A percentile compares a stretch with the other conserved stretches of the same genome.
phyloP scores from a whole-genome alignment of 1,140 invertebrate species.

The Mamestra configurata region DNA sequence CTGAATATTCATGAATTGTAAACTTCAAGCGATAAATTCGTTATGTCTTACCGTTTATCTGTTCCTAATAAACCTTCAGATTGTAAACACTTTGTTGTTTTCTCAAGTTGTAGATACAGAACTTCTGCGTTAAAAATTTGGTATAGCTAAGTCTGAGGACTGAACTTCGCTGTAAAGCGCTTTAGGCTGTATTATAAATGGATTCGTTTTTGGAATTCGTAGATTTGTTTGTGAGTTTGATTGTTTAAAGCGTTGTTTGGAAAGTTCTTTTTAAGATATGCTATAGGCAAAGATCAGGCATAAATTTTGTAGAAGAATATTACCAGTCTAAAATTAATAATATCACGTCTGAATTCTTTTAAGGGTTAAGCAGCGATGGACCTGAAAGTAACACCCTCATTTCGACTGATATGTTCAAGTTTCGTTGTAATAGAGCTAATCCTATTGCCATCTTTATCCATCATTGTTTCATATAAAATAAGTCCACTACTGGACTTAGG shows the following conservation, averaged over 20 bases:
- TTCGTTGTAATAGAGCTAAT: too few relatives aligned
- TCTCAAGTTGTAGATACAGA: slow-evolving; percentile 1
- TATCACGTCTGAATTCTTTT: background rate
- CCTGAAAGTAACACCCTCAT: too few relatives aligned
- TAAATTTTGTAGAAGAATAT: too few relatives aligned
- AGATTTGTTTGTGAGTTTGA: background rate
- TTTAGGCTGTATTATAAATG: slow-evolving; percentile 1
- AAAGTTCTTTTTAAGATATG: too few relatives aligned
- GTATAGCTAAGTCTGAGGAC: background rate
- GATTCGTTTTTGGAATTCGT: background rate
- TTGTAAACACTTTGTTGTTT: slow-evolving; percentile 31
- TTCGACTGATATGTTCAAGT: too few relatives aligned
- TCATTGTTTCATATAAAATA: too few relatives aligned
- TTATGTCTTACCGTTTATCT: slow-evolving; percentile 52
- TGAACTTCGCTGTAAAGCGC: background rate
- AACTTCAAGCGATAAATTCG: slow-evolving; percentile 51
- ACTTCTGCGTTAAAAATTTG: background rate
- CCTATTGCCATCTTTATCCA: too few relatives aligned
- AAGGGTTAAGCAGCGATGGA: too few relatives aligned
- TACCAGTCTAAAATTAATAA: too few relatives aligned
- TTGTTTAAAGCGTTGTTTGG: background rate
- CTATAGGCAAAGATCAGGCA: too few relatives aligned
- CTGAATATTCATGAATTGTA: slow-evolving; percentile 56
- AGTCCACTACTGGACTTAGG: too few relatives aligned
- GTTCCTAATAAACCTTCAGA: slow-evolving; percentile 42